Conservation (phyloP, 2,113 vertebrate species). For the Oncorhynchus masou region DNA sequence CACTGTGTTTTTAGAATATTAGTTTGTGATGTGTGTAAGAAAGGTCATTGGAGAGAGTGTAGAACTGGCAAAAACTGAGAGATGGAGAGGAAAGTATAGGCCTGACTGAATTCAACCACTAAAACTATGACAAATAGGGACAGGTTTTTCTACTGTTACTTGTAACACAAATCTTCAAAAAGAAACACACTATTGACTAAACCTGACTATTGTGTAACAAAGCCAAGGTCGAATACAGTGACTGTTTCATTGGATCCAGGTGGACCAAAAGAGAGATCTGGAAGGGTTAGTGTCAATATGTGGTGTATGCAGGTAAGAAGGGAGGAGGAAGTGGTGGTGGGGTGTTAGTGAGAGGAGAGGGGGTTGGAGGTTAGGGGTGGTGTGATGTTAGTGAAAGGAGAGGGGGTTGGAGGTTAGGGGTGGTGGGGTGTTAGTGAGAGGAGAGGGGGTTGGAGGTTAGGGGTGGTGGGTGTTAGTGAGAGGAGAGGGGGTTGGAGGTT, state of each 20-base stretch:
- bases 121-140: constrained; percentile 5
- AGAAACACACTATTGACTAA: background rate
- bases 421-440: too few species aligned
- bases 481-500: too few species aligned
- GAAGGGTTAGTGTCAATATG: constrained; percentile 27
- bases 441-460: too few species aligned
- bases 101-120: background rate
- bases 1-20: background rate
- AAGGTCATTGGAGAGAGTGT: background rate
- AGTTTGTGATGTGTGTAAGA: background rate
- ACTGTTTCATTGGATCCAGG: constrained; percentile 28
- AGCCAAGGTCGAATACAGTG: background rate
- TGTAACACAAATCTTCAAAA: background rate
- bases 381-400: constrained; percentile 1
- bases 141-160: background rate
- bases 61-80: background rate
- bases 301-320: constrained; percentile 42
- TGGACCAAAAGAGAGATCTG: constrained; percentile 40
- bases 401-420: too few species aligned
- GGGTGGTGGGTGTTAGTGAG: too few species aligned
- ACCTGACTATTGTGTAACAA: constrained; percentile 7
- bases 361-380: background rate
- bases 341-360: too few species aligned
- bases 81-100: background rate
- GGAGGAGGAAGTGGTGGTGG: too few species aligned